Evolutionary conservation across 1,140 invertebrate genomes (phyloP), one percentile per base, ranked within the genome.

Genomic region (Drosophila novamexicana): DNA sequence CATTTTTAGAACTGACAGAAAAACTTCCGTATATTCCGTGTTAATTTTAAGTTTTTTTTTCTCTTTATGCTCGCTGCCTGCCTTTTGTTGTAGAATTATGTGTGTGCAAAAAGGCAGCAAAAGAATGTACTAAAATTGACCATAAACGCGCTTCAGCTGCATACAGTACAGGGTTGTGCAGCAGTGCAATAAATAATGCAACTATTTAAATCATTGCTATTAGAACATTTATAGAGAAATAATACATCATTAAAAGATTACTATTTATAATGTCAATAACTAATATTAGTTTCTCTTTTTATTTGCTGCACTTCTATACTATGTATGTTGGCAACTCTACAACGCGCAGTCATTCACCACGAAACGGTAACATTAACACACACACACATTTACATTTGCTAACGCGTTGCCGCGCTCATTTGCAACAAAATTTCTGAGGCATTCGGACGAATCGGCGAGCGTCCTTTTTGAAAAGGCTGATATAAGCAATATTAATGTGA

Each of bases 1-100:
- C 84, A 78, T 72, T 79, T 66, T 47, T 64, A 18, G 12, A 58
- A 77, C 16, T 88, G 84, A 89, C 84, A 88, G 85, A 52, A 73
- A 89, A 84, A 62, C 66, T 61, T 71, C 34, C 52, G 65, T 66
- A 45, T 52, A 64, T 70, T 61, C 39, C 42, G 40, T 89, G 59
- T 32, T 40, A 74, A 66, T 81, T 84, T 67, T 74, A 63, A 79
- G 52, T 75, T 71, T 22, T 22, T 37, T 58, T 12, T 36, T 67
- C n/a, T 40, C 57, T 61, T 63, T 62, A 49, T 69, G 29, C 42
- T 71, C 34, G 69, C 77, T 70, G 59, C 47, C 47, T 81, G 71
- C 45, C 78, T 85, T 85, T 86, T 86, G 83, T 86, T 86, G 49
- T 73, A 61, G 64, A 47, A 68, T 50, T 63, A 16, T 49, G 5